phyloP scores from a whole-genome alignment of 2,113 vertebrate species.

The Pachypanchax playfairii region DNA sequence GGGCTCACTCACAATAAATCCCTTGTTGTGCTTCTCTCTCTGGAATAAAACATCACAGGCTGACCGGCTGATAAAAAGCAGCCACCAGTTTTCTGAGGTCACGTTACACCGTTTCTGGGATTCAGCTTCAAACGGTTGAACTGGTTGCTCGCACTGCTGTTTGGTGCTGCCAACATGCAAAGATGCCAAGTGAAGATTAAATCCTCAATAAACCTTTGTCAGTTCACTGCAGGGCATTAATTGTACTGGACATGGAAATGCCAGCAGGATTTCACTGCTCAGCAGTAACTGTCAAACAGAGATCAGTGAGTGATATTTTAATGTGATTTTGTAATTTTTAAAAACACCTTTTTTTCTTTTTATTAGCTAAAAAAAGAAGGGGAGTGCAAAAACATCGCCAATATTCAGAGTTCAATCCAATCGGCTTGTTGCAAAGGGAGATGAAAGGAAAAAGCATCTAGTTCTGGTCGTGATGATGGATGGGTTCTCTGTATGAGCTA shows the following conservation, averaged over 20 bases:
- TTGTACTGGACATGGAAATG: slow-evolving; percentile 35
- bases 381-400: background rate
- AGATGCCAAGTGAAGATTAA: slow-evolving; percentile 54
- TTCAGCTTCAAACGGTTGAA: slow-evolving; percentile 32
- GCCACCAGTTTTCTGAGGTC: slow-evolving; percentile 27
- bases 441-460: no score
- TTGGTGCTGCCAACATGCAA: slow-evolving; percentile 38
- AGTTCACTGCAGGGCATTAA: slow-evolving; percentile 27
- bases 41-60: slow-evolving; percentile 25
- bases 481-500: no score
- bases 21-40: slow-evolving; percentile 20
- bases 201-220: slow-evolving; percentile 53
- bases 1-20: slow-evolving; percentile 16
- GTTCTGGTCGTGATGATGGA: background rate
- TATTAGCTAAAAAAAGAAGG: background rate
- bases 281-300: slow-evolving; percentile 37
- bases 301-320: slow-evolving; percentile 20
- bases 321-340: background rate
- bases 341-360: background rate
- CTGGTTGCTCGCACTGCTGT: slow-evolving; percentile 20
- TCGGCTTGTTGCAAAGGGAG: no score
- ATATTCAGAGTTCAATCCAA: background rate
- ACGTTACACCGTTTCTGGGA: slow-evolving; percentile 27
- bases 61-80: slow-evolving; percentile 18
- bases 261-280: slow-evolving; percentile 21